These are phyloP conservation scores for Eulemur albifrons DNA, from an alignment of 2,797 vertebrate genomes.

Conservation along the genomic window DNA sequence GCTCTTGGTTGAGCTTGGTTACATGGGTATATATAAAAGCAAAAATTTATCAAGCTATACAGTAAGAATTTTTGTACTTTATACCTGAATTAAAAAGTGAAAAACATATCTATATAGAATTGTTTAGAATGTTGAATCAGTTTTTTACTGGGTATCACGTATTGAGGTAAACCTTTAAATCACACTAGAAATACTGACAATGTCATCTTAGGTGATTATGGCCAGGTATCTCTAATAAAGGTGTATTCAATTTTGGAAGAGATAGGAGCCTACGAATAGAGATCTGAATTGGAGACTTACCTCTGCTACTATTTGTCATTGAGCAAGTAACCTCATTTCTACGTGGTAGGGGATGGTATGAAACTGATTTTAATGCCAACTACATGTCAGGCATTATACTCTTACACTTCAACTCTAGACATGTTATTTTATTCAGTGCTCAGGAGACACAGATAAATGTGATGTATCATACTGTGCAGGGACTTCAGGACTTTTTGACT, in stretches of 20 bases:
- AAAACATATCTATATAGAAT: neutral
- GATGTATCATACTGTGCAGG: neutral
- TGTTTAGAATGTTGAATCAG: neutral
- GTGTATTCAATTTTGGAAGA: neutral
- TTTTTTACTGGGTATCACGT: neutral
- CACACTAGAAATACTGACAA: too few relatives aligned
- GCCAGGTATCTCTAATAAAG: neutral
- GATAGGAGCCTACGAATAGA: neutral
- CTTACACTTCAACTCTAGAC: too few relatives aligned
- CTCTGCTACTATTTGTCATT: neutral
- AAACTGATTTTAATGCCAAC: too few relatives aligned
- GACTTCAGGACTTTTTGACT: neutral
- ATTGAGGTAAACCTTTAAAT: neutral
- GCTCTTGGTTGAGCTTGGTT: neutral
- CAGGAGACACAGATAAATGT: neutral
- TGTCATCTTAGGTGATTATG: neutral
- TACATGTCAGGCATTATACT: neutral
- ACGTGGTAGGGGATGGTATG: rapidly evolving
- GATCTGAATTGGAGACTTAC: neutral
- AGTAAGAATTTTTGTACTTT: neutral
- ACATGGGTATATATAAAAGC: neutral
- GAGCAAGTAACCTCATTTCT: neutral
- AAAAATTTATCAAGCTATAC: neutral
- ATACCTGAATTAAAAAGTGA: neutral
- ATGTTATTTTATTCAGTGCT: neutral